Evolutionary conservation across 2,113 vertebrate species (phyloP).

Genomic region (Cinclus mexicanus): DNA sequence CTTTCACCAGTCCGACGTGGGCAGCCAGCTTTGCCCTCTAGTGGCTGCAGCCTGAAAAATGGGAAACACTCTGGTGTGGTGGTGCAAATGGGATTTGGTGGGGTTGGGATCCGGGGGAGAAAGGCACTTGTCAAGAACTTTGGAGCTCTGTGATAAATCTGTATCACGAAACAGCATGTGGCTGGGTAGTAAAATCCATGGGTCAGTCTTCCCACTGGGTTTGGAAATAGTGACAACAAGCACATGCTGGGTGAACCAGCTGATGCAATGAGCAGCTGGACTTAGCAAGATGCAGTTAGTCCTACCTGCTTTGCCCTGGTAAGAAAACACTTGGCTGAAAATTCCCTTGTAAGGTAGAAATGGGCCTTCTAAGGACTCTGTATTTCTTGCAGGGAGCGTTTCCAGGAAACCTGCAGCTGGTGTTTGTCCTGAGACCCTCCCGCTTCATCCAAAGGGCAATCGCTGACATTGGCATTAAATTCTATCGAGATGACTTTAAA

Average conservation of each 20-base stretch:
- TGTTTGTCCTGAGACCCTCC: conserved; percentile 89
- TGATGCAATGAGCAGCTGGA: neutral
- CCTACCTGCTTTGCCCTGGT: neutral
- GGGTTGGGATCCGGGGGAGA: fast-evolving
- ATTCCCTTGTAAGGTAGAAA: neutral
- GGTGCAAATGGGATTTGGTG: neutral
- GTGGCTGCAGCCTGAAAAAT: neutral
- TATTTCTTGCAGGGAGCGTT: conserved; percentile 84
- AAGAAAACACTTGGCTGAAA: neutral
- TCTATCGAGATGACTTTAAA: conserved; percentile 95
- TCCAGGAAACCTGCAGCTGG: conserved; percentile 92
- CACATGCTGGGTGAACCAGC: fast-evolving
- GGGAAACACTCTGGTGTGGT: neutral
- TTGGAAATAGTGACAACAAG: neutral
- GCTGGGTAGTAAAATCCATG: neutral
- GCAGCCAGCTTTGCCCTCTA: neutral
- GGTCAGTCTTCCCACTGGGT: neutral
- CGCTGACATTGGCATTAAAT: conserved; percentile 89
- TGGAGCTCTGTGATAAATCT: neutral
- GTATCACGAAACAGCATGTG: neutral
- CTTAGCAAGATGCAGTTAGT: neutral
- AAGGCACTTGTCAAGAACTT: neutral
- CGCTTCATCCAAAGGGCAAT: conserved; percentile 89
- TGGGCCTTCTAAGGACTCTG: neutral
- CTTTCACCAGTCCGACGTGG: neutral